Conservation (phyloP, 2,888 invertebrate species). For the Alloplasta piceator region DNA sequence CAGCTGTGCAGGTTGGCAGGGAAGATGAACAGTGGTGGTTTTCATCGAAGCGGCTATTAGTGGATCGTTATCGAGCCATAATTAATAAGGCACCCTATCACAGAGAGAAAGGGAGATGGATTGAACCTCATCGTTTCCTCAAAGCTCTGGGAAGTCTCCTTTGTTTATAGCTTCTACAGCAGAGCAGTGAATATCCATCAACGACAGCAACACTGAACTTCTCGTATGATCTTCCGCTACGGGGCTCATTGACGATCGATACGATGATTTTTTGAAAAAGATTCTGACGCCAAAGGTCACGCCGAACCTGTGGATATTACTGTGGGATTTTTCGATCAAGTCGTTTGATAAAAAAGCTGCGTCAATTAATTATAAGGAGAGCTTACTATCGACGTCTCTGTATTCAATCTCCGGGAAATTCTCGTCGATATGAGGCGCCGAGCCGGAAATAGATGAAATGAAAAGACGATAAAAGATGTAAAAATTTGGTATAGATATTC, state of each 20-base stretch:
- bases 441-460: neutral
- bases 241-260: constrained; percentile 39
- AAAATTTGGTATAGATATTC: neutral
- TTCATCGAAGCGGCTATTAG: constrained; percentile 56
- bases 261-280: constrained; percentile 17
- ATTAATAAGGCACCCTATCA: constrained; percentile 49
- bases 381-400: neutral
- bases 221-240: neutral
- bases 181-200: no score
- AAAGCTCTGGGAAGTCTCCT: neutral
- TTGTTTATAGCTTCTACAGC: no score
- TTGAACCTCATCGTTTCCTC: constrained; percentile 39
- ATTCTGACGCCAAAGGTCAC: constrained; percentile 42
- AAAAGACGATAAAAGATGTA: neutral
- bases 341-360: neutral
- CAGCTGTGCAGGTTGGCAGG: constrained; percentile 27
- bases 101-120: constrained; percentile 1
- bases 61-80: constrained; percentile 58
- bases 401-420: no score
- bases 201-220: neutral
- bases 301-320: neutral
- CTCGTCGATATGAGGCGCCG: no score
- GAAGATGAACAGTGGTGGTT: constrained; percentile 14
- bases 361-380: constrained; percentile 22
- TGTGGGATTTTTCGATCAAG: neutral